Base-by-base conservation (phyloP, 2,113 vertebrate species). In the Neoarius graeffei region DNA sequence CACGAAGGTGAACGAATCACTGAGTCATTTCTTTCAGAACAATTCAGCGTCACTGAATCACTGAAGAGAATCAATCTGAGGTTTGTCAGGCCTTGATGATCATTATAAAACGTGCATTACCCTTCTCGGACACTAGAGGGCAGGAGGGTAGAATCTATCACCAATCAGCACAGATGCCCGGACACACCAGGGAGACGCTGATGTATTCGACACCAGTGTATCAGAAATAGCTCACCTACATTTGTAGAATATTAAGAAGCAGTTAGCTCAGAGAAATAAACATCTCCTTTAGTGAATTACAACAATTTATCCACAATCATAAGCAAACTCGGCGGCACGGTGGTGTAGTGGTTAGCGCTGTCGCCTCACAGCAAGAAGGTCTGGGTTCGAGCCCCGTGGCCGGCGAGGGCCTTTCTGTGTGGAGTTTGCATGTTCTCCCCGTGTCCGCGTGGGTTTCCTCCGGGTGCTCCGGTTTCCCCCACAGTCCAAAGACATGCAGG, bases 51-150 rank as follows among this genome's bases (percentile, higher is more conserved):
- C 71, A 74, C 35, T 23, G 71, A 48, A 48, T 48, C 35, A 19
- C 30, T 9, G 69, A 73, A 42, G 8, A 82, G 56, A 82, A 23
- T 59, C 0, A 27, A 57, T 48, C 19, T 74, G 2, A 23, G 13
- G 10, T 50, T 23, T 14, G 23, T 1, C 4, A 2, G 0, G 3
- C 8, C 56, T 60, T 52, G 50, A 20, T 27, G 35, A 48, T 17
- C 25, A 14, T 81, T 5, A 13, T 54, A 77, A 27, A 82, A 17
- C 50, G 4, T 81, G 56, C n/a, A 76, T 25, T 87, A 64, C 8
- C 23, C 52, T 57, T 69, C 19, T 84, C 9, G 30, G 48, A 76
- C 84, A 86, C 73, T 88, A 91, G 90, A 81, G 73, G 84, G 74
- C 86, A 88, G 69, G 52, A 86, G 80, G 54, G 54, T n/a, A 54